Percentiles rank a stretch among this genome's conserved stretches.
These are phyloP conservation scores for Limenitis arthemis DNA, from an alignment of 2,888 invertebrate genomes.

Conservation along the genomic window DNA sequence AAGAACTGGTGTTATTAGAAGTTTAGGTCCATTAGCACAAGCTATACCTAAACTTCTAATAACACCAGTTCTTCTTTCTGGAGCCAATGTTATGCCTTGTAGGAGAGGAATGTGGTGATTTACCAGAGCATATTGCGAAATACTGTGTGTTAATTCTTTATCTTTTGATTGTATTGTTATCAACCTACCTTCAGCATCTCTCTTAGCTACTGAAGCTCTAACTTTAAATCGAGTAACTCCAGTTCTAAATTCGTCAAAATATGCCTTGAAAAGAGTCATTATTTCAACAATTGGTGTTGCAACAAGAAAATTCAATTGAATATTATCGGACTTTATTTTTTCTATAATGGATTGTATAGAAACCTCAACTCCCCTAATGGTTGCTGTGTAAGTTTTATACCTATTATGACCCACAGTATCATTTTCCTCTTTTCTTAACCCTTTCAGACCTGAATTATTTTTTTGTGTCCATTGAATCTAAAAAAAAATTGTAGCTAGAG, in stretches of 20 bases:
- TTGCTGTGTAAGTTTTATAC: too few relatives aligned
- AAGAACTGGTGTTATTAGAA: too few relatives aligned
- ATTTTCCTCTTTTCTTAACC: too few relatives aligned
- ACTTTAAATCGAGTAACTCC: slow-evolving; percentile 24
- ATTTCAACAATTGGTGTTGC: neutral
- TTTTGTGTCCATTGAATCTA: slow-evolving; percentile 16
- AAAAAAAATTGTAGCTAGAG: slow-evolving; percentile 13
- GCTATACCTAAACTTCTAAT: slow-evolving; percentile 11
- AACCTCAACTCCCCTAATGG: too few relatives aligned
- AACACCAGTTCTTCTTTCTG: slow-evolving; percentile 18
- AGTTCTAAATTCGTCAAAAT: slow-evolving; percentile 25
- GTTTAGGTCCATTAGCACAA: too few relatives aligned
- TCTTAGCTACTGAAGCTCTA: slow-evolving; percentile 9
- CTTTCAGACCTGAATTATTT: slow-evolving; percentile 20
- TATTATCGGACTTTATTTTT: neutral
- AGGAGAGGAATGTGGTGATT: neutral
- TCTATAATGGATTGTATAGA: neutral
- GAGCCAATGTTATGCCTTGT: neutral
- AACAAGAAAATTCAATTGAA: neutral
- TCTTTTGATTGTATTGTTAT: neutral
- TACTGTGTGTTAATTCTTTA: neutral
- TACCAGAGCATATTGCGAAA: neutral
- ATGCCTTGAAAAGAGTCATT: slow-evolving; percentile 8
- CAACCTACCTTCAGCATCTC: neutral
- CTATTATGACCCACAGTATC: too few relatives aligned